Percentiles rank a stretch among this genome's conserved stretches.
Evolutionary conservation across 2,797 vertebrate species (phyloP).

Genomic region (Pangasius krempfi): DNA sequence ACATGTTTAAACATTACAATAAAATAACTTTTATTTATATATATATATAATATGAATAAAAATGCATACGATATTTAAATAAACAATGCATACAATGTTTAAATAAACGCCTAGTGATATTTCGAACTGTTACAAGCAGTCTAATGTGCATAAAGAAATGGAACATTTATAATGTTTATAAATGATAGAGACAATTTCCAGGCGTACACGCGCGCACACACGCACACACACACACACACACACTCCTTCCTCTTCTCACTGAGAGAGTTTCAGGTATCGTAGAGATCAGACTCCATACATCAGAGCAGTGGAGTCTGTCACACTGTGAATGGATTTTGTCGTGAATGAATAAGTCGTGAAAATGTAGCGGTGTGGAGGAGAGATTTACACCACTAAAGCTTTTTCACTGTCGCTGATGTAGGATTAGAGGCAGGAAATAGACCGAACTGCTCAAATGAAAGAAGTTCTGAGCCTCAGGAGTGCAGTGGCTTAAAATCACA

Average conservation of each 20-base stretch:
- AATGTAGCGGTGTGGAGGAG: conserved; percentile 66
- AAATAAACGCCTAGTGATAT: neutral
- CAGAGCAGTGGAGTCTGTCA: conserved; percentile 71
- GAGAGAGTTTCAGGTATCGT: conserved; percentile 60
- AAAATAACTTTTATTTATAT: neutral
- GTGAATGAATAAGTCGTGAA: conserved; percentile 81
- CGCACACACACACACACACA: neutral
- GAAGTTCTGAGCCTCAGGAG: neutral
- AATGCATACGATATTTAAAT: too few relatives aligned
- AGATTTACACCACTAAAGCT: conserved; percentile 72
- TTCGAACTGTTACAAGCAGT: neutral
- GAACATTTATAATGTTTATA: neutral
- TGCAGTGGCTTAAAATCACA: neutral
- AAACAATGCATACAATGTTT: too few relatives aligned
- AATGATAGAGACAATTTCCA: neutral
- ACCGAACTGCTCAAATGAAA: conserved; percentile 61
- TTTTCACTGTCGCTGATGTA: conserved; percentile 76
- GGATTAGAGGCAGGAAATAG: conserved; percentile 72
- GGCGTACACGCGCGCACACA: neutral
- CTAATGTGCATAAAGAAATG: neutral
- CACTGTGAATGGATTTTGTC: conserved; percentile 80
- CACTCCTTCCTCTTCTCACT: neutral
- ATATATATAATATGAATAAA: neutral
- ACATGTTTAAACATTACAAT: neutral
- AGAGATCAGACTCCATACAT: conserved; percentile 60